Conservation (phyloP, 2,113 vertebrate genomes). For the Bagarius yarrelli region DNA sequence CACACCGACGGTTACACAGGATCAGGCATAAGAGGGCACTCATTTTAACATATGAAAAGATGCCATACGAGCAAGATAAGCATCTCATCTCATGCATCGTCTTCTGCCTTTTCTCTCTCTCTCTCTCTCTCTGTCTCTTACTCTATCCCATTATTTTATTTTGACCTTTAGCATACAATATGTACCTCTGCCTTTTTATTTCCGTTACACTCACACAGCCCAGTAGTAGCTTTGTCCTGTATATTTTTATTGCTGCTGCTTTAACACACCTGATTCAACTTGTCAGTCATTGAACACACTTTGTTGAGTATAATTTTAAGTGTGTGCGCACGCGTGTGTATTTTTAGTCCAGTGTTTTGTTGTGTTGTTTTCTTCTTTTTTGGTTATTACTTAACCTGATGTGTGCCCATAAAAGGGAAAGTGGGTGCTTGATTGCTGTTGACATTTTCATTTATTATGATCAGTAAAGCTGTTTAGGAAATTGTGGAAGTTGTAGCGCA, state of each 20-base stretch:
- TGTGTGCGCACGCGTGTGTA: not conserved
- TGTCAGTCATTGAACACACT: not conserved
- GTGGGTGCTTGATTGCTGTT: not conserved
- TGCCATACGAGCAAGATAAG: not conserved
- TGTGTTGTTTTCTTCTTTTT: not conserved
- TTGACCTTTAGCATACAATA: not conserved
- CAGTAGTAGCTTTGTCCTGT: not conserved
- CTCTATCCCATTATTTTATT: not conserved
- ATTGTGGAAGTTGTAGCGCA: too few species aligned
- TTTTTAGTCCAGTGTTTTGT: not conserved
- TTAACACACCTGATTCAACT: not conserved
- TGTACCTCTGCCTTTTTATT: not conserved
- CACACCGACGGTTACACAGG: not conserved
- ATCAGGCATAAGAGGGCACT: conserved; percentile 10
- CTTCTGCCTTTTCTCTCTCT: not conserved
- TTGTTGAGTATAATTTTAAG: not conserved
- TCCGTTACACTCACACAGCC: not conserved
- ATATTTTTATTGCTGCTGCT: not conserved
- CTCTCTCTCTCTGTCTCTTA: not conserved
- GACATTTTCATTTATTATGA: too few species aligned
- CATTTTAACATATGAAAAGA: not conserved
- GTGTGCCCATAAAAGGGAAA: not conserved
- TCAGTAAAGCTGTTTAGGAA: too few species aligned
- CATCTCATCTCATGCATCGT: not conserved
- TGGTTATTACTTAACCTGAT: not conserved